phyloP scores from a whole-genome alignment of 2,113 vertebrate species.

The Gorsachius goisagi region DNA sequence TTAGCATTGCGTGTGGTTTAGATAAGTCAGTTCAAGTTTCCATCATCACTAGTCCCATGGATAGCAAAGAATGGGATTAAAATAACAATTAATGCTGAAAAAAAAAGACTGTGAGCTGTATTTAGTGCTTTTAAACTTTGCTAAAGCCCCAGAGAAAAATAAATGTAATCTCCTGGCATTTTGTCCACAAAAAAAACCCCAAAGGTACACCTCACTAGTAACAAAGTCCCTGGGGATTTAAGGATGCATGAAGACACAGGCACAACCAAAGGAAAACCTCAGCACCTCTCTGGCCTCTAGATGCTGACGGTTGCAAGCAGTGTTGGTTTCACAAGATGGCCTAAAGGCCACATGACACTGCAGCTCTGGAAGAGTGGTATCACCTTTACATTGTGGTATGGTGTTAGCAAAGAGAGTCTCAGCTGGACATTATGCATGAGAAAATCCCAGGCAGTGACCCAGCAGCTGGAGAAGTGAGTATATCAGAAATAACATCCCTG shows the following conservation, averaged over 20 bases:
- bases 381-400: background rate
- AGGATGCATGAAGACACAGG: background rate
- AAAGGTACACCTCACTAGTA: background rate
- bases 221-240: background rate
- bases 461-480: background rate
- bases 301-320: accelerated
- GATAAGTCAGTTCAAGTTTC: background rate
- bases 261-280: background rate
- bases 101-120: background rate
- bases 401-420: background rate
- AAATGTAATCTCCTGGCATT: background rate
- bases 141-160: background rate
- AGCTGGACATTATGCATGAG: background rate
- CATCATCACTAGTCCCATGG: background rate
- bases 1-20: background rate
- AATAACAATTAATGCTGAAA: background rate
- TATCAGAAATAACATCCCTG: background rate
- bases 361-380: background rate
- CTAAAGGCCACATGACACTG: background rate
- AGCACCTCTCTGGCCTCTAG: background rate
- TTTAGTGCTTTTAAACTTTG: background rate
- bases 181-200: background rate
- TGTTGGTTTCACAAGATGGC: background rate
- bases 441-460: background rate
- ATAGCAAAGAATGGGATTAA: background rate